Percentiles rank a stretch among this genome's conserved stretches.
phyloP scores from a whole-genome alignment of 1,140 invertebrate genomes.

The Drosophila mayri region DNA sequence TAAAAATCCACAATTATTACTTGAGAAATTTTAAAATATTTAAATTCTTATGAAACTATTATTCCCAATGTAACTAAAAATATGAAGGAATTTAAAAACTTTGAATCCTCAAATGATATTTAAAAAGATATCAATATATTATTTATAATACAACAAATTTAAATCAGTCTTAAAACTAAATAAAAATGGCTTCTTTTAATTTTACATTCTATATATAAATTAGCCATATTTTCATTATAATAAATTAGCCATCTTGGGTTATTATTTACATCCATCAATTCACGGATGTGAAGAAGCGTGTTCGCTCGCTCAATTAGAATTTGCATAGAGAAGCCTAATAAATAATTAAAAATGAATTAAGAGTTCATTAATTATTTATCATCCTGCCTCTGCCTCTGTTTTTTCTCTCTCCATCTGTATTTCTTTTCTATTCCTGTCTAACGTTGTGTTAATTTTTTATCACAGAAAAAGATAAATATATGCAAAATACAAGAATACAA shows the following conservation, averaged over 20 bases:
- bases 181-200: background rate
- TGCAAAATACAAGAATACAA: conserved; percentile 15
- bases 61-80: too few relatives aligned
- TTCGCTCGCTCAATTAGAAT: conserved; percentile 26
- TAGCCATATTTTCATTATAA: background rate
- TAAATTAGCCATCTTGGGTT: conserved; percentile 10
- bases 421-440: conserved; percentile 15
- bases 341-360: conserved; percentile 80
- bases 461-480: conserved; percentile 40
- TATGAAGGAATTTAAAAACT: background rate
- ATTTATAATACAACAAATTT: too few relatives aligned
- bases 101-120: background rate
- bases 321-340: conserved; percentile 46
- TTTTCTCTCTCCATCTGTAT: background rate
- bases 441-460: conserved; percentile 44
- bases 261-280: conserved; percentile 22
- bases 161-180: background rate
- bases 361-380: conserved; percentile 73
- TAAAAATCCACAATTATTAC: too few relatives aligned
- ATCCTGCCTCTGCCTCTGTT: background rate
- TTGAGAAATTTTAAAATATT: too few relatives aligned
- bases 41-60: too few relatives aligned
- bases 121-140: background rate
- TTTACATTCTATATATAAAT: background rate
- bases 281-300: conserved; percentile 31